phyloP scores from a whole-genome alignment of 64 coral and sea anemone genomes.

The Montipora efflorescens region DNA sequence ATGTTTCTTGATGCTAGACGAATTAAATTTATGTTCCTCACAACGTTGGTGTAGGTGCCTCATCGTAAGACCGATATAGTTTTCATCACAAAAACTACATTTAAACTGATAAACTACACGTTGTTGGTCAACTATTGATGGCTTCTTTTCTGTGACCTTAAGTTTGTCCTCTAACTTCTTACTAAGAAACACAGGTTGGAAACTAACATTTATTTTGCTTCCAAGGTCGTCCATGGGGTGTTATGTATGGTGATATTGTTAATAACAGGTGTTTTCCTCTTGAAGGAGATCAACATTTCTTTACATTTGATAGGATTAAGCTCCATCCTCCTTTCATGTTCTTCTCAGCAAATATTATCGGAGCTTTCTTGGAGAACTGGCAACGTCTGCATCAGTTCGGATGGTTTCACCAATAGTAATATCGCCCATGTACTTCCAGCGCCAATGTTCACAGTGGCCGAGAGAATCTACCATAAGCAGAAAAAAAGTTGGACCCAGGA shows the following conservation, averaged over 20 bases:
- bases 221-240: neutral
- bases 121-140: no score
- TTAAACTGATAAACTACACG: no score
- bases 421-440: slow-evolving; percentile 12
- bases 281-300: slow-evolving; percentile 49
- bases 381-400: neutral
- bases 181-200: no score
- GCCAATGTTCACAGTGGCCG: neutral
- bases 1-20: no score
- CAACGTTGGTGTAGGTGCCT: no score
- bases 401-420: slow-evolving; percentile 2
- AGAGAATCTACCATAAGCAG: slow-evolving; percentile 11
- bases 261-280: slow-evolving; percentile 38
- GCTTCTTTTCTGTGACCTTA: no score
- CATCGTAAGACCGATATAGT: no score
- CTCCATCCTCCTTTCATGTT: slow-evolving; percentile 21
- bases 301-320: slow-evolving; percentile 13
- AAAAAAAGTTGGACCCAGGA: slow-evolving; percentile 22
- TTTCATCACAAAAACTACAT: no score
- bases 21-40: no score
- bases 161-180: no score
- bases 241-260: neutral
- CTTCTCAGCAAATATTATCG: slow-evolving; percentile 48
- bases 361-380: slow-evolving; percentile 36
- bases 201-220: no score